Conservation (phyloP, 2,797 vertebrate species). For the Peromyscus attwateri region DNA sequence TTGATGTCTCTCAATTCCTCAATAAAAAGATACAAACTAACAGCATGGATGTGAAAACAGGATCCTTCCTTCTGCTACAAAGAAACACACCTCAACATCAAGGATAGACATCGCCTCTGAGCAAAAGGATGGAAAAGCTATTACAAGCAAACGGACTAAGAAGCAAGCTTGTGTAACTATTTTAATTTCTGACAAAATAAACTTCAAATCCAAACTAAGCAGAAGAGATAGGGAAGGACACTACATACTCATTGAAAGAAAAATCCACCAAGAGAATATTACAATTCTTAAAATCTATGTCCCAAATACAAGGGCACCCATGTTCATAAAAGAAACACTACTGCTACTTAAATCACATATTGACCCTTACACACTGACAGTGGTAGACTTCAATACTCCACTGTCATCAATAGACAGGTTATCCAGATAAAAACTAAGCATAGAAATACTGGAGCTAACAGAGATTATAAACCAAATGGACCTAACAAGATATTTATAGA, state of each 20-base stretch:
- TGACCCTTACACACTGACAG: neutral
- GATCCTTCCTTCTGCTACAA: neutral
- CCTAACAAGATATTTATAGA: neutral
- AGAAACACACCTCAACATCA: neutral
- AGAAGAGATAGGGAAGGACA: neutral
- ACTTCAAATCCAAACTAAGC: neutral
- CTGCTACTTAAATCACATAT: neutral
- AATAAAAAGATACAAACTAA: neutral
- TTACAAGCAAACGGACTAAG: neutral
- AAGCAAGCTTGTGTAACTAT: neutral
- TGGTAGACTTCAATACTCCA: neutral
- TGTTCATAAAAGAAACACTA: neutral
- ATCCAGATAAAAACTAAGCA: neutral
- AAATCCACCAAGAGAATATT: neutral
- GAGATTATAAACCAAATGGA: neutral
- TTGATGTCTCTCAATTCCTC: neutral
- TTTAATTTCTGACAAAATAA: neutral
- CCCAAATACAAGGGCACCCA: neutral
- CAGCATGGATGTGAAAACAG: neutral
- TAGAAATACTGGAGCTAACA: neutral
- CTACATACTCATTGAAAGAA: neutral
- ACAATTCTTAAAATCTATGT: neutral
- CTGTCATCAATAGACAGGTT: neutral
- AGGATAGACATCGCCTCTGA: neutral
- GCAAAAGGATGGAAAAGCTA: neutral